Conservation (phyloP, 2,797 vertebrate genomes). For the Coilia nasus region DNA sequence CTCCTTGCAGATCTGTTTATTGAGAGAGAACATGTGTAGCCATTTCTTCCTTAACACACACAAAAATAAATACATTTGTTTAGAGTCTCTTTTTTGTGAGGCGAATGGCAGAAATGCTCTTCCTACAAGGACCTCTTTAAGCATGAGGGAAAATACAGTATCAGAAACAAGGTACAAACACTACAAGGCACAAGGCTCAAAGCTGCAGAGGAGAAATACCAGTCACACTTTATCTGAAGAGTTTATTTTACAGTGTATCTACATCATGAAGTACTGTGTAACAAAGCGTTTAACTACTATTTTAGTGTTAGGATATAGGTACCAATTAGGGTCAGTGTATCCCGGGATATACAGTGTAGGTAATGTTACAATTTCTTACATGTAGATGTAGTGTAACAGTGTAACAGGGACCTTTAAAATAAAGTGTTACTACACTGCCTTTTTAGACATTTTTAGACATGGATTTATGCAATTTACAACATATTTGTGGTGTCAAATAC, state of each 20-base stretch:
- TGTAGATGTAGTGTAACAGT: too few relatives aligned
- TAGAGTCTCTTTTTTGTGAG: constrained; percentile 69
- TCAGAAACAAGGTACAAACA: not conserved
- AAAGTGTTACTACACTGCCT: not conserved
- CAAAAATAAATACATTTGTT: constrained; percentile 36
- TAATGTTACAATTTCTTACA: too few relatives aligned
- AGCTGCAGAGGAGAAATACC: not conserved
- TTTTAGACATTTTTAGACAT: not conserved
- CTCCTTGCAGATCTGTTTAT: not conserved
- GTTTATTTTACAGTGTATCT: too few relatives aligned
- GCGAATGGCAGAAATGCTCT: constrained; percentile 67
- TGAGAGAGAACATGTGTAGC: not conserved
- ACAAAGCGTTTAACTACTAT: too few relatives aligned
- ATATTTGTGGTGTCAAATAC: not conserved
- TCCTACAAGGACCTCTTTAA: constrained; percentile 63
- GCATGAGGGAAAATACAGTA: constrained; percentile 65
- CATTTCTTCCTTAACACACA: not conserved
- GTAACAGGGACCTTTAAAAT: too few relatives aligned
- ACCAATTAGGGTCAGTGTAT: too few relatives aligned
- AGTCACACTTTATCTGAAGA: too few relatives aligned
- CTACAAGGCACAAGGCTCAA: not conserved
- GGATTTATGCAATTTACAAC: not conserved
- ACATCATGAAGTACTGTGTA: too few relatives aligned
- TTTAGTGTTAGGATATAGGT: too few relatives aligned
- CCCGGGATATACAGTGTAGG: too few relatives aligned